Percentiles rank a stretch among this genome's conserved stretches.
phyloP scores from a whole-genome alignment of 2,888 invertebrate genomes.

The Phaonia tiefii region DNA sequence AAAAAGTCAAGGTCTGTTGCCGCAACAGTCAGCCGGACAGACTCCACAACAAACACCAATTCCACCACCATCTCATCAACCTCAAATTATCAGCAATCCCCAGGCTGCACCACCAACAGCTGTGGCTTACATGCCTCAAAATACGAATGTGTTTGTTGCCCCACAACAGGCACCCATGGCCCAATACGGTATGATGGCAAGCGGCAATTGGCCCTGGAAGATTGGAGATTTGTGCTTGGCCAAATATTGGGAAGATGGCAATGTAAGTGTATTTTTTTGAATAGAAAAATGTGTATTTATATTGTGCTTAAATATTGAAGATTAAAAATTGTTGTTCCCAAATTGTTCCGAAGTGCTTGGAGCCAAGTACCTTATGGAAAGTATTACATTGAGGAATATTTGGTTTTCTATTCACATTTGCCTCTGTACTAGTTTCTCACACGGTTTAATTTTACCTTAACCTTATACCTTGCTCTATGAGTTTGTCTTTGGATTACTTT shows the following conservation, averaged over 20 bases:
- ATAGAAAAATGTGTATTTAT: too few species aligned
- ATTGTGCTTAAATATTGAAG: too few species aligned
- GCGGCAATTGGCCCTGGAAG: constrained; percentile 84
- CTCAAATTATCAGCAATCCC: constrained; percentile 29
- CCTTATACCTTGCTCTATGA: too few species aligned
- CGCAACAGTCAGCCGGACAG: constrained; percentile 50
- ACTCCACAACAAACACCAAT: constrained; percentile 43
- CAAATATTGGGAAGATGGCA: constrained; percentile 96
- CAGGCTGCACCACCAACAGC: constrained; percentile 50
- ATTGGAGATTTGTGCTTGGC: constrained; percentile 92
- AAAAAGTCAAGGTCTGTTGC: constrained; percentile 76
- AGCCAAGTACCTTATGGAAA: too few species aligned
- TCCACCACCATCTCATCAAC: constrained; percentile 46
- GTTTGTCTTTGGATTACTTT: constrained; percentile 38
- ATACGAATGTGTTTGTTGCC: constrained; percentile 55
- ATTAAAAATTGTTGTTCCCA: too few species aligned
- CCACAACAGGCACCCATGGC: constrained; percentile 80
- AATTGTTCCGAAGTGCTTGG: too few species aligned
- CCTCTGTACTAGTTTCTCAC: not conserved
- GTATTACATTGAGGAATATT: not conserved
- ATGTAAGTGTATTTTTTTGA: constrained; percentile 82
- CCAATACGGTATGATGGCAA: constrained; percentile 81
- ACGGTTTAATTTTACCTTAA: too few species aligned
- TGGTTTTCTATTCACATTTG: not conserved
- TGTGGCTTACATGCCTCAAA: constrained; percentile 56